Evolutionary conservation across 2,888 invertebrate species (phyloP).

Genomic region (Chymomyza amoena): DNA sequence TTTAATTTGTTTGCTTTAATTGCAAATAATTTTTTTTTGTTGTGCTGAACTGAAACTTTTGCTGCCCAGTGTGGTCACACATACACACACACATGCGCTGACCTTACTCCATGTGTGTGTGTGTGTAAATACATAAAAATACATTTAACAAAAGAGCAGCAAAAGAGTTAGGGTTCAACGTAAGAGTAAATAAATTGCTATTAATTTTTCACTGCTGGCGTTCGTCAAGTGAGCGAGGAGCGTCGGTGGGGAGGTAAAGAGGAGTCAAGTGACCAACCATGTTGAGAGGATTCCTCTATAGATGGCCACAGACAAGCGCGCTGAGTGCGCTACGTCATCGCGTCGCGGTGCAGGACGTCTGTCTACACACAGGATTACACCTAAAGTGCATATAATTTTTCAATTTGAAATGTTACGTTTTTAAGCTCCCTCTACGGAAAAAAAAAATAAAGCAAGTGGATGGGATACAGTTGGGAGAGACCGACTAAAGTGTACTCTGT

Average conservation of each 20-base stretch:
- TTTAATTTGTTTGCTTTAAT: slow-evolving; percentile 75
- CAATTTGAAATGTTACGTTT: slow-evolving; percentile 69
- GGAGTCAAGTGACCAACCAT: slow-evolving; percentile 4
- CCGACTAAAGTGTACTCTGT: no score
- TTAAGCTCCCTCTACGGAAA: background rate
- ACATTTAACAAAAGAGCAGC: slow-evolving; percentile 37
- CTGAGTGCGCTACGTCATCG: slow-evolving; percentile 3
- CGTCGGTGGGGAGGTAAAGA: background rate
- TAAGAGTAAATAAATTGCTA: slow-evolving; percentile 75
- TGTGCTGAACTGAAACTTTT: slow-evolving; percentile 36
- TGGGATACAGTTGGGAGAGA: no score
- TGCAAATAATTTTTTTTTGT: slow-evolving; percentile 63
- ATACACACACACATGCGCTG: slow-evolving; percentile 24
- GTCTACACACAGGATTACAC: slow-evolving; percentile 35
- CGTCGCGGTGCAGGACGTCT: slow-evolving; percentile 17
- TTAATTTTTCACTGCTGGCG: slow-evolving; percentile 74
- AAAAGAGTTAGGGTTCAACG: background rate
- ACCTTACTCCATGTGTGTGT: slow-evolving; percentile 35
- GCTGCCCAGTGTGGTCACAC: slow-evolving; percentile 8
- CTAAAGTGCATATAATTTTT: slow-evolving; percentile 78
- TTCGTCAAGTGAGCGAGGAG: slow-evolving; percentile 57
- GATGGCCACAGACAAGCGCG: slow-evolving; percentile 10
- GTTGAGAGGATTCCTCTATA: slow-evolving; percentile 47
- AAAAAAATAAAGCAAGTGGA: no score
- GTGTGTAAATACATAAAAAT: slow-evolving; percentile 38